Conservation (phyloP, 2,888 invertebrate genomes). For the Paralinhomoeus sp. region DNA sequence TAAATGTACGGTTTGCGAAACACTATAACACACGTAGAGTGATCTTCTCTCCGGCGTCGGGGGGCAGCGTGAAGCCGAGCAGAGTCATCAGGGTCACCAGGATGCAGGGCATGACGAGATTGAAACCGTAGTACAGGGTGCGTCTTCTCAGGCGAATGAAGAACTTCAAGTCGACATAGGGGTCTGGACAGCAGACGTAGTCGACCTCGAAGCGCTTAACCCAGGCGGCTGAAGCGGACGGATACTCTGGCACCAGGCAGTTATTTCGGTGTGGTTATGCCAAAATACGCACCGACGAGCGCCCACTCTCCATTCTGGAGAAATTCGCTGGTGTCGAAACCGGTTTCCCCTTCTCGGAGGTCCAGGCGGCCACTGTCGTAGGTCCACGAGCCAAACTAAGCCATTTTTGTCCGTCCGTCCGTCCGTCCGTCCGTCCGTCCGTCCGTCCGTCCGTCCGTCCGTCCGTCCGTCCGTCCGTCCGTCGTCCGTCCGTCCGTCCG, state of each 20-base stretch:
- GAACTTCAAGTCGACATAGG: slow-evolving; percentile 49
- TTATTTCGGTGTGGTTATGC: too few relatives aligned
- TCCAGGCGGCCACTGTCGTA: slow-evolving; percentile 16
- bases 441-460: neutral
- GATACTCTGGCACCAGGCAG: neutral
- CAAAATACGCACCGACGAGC: slow-evolving; percentile 1
- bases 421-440: neutral
- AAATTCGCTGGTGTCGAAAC: slow-evolving; percentile 13
- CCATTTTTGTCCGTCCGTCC: too few relatives aligned
- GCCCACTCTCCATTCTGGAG: slow-evolving; percentile 15
- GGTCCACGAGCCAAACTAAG: slow-evolving; percentile 19
- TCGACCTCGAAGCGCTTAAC: slow-evolving; percentile 19
- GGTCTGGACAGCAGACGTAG: slow-evolving; percentile 60
- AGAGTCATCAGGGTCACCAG: slow-evolving; percentile 96
- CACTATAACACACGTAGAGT: too few relatives aligned
- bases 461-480: slow-evolving; percentile 4
- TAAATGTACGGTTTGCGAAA: too few relatives aligned
- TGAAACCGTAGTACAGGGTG: slow-evolving; percentile 96
- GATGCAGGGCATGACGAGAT: slow-evolving; percentile 93
- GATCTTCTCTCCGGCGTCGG: slow-evolving; percentile 94
- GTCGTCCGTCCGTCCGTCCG: too few relatives aligned
- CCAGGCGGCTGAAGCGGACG: slow-evolving; percentile 6
- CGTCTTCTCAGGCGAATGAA: slow-evolving; percentile 57
- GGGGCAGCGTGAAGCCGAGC: slow-evolving; percentile 87
- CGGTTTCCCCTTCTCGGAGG: slow-evolving; percentile 13